Conservation (phyloP, 2,888 invertebrate species). For the Agrochola macilenta region DNA sequence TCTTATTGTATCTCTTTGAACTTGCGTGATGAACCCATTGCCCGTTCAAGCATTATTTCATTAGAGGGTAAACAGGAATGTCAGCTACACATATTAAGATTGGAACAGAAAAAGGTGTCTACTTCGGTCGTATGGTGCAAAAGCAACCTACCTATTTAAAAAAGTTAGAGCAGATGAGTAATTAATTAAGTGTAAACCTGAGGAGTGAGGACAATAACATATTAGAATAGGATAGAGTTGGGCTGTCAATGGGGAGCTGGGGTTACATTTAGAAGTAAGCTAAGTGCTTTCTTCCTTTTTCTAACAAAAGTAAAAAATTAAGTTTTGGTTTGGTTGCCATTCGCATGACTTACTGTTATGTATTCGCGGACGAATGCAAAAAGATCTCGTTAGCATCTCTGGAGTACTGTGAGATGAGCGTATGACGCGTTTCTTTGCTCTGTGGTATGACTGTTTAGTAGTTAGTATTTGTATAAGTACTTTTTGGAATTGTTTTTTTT, state of each 20-base stretch:
- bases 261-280: neutral
- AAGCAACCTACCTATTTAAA: neutral
- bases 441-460: no score
- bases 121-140: neutral
- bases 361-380: no score
- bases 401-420: no score
- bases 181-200: neutral
- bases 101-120: neutral
- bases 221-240: neutral
- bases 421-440: no score
- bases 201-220: no score
- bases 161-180: neutral
- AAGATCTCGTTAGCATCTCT: no score
- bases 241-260: neutral
- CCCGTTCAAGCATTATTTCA: slow-evolving; percentile 29
- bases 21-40: slow-evolving; percentile 36
- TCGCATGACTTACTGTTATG: no score
- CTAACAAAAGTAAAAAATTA: no score
- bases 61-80: slow-evolving; percentile 30
- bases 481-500: no score
- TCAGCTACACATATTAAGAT: neutral
- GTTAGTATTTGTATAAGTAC: no score
- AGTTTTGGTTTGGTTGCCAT: no score
- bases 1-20: slow-evolving; percentile 16
- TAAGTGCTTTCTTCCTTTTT: no score